Evolutionary conservation across 2,113 vertebrate genomes (phyloP), one percentile per base, ranked within the genome.

Genomic region (Chamaea fasciata): DNA sequence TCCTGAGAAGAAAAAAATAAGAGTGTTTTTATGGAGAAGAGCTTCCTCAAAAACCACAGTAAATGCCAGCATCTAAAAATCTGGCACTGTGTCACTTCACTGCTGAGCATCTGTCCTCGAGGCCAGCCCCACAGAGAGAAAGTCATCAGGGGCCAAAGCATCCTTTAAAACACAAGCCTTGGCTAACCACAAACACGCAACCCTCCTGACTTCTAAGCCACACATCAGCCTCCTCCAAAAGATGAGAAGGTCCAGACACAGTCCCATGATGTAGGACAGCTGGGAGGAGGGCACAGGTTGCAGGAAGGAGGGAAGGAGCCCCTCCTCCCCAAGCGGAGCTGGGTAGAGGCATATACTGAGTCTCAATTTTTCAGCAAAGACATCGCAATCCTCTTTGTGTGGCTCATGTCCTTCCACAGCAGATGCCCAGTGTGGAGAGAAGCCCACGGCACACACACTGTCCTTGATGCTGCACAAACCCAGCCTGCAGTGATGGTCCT

Each of bases 101-200:
- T 88, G 89, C 87, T 91, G 55, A 85, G 59, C 42, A 70, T 88
- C 92, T 95, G 73, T 93, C 85, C 90, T 90, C 3, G 11, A 93
- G 85, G 83, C 59, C 68, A 91, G 84, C 82, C 79, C 75, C 64
- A 59, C 75, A 70, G 79, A 87, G 71, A 59, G 71, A 74, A 81
- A 86, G 63, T 94, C 92, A 91, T 56, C 67, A 82, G 70, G 68
- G 95, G 75, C 85, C 87, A 93, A 88, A 90, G 64, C 86, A 90
- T 92, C 94, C 83, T 93, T 75, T 84, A 47, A 83, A 91, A 80
- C 76, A 84, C 55, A 89, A 95, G 91, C 80, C 56, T 77, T 52
- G 91, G 83, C 83, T 92, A 92, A 95, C 92, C 95, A 93, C 96
- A 95, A 95, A 64, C 64, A 87, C 82, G 89, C 92, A 94, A 64